Percentiles rank a stretch among this genome's conserved stretches.
Evolutionary conservation across 92 coral and sea anemone genomes (phyloP).

Genomic region (Parazoanthus swiftii): DNA sequence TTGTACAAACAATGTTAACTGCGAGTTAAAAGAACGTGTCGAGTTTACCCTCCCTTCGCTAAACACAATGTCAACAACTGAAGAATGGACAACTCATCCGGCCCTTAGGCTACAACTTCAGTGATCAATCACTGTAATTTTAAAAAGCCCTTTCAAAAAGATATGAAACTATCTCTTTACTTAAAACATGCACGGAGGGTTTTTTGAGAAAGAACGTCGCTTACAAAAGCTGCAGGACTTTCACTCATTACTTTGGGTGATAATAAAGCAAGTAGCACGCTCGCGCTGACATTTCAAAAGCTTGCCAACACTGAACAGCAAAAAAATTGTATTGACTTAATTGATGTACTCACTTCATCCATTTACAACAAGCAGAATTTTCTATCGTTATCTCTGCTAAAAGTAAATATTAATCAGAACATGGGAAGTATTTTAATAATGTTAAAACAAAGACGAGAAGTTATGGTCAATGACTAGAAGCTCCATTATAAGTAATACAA

Average conservation of each 20-base stretch:
- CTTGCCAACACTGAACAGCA: not conserved
- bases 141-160: not conserved
- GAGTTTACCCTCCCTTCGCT: not conserved
- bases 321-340: not conserved
- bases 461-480: not conserved
- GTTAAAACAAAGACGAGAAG: not conserved
- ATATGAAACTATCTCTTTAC: conserved; percentile 15
- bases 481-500: not conserved
- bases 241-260: not conserved
- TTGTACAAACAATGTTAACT: not conserved
- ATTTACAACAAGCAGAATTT: not conserved
- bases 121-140: not conserved
- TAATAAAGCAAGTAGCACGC: not conserved
- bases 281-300: not conserved
- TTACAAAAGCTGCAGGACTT: not conserved
- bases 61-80: not conserved
- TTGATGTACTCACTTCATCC: not conserved
- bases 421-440: not conserved
- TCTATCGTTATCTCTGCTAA: conserved; percentile 6
- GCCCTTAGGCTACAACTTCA: conserved; percentile 17
- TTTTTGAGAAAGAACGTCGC: not conserved
- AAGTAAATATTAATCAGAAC: conserved; percentile 11
- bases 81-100: conserved; percentile 7
- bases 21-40: conserved; percentile 19
- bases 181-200: not conserved